Percentiles rank a stretch among this genome's conserved stretches.
phyloP scores from a whole-genome alignment of 2,888 invertebrate genomes.

The Drosophila anceps region DNA sequence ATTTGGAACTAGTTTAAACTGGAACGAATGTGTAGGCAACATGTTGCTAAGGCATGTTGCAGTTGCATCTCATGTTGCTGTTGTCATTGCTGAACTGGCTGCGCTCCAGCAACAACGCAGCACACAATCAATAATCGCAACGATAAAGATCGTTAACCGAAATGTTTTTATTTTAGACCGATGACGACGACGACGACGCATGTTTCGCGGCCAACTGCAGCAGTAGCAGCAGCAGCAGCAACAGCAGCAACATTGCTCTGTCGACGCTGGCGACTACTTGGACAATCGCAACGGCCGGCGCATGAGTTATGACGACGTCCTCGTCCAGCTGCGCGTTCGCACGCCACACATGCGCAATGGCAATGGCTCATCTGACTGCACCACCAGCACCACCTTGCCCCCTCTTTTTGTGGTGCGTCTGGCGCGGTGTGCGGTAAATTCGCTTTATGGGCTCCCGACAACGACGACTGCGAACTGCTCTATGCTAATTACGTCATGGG shows the following conservation, averaged over 20 bases:
- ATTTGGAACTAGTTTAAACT: constrained; percentile 21
- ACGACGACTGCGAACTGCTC: constrained; percentile 75
- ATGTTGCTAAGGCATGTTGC: constrained; percentile 55
- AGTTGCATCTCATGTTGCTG: constrained; percentile 28
- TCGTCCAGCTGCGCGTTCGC: constrained; percentile 66
- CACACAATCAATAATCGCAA: constrained; percentile 84
- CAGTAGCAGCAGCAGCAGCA: constrained; percentile 13
- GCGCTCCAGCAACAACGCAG: constrained; percentile 36
- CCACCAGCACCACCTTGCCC: constrained; percentile 20
- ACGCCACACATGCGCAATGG: constrained; percentile 72
- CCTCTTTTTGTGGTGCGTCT: constrained; percentile 53
- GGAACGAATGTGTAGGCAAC: constrained; percentile 44
- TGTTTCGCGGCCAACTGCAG: constrained; percentile 48
- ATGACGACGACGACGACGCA: constrained; percentile 51
- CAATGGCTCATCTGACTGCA: constrained; percentile 70
- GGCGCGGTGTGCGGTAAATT: constrained; percentile 81
- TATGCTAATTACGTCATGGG: constrained; percentile 85
- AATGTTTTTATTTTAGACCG: constrained; percentile 79
- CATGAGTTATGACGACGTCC: constrained; percentile 56
- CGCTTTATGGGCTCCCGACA: constrained; percentile 81
- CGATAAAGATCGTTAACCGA: constrained; percentile 85
- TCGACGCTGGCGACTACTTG: constrained; percentile 25
- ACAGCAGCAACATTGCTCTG: constrained; percentile 12
- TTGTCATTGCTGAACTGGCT: constrained; percentile 29
- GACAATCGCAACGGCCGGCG: constrained; percentile 62